A percentile compares a stretch with the other conserved stretches of the same genome.
Conservation (phyloP, 2,888 invertebrate genomes). For the Cryptocheilus praepositus region DNA sequence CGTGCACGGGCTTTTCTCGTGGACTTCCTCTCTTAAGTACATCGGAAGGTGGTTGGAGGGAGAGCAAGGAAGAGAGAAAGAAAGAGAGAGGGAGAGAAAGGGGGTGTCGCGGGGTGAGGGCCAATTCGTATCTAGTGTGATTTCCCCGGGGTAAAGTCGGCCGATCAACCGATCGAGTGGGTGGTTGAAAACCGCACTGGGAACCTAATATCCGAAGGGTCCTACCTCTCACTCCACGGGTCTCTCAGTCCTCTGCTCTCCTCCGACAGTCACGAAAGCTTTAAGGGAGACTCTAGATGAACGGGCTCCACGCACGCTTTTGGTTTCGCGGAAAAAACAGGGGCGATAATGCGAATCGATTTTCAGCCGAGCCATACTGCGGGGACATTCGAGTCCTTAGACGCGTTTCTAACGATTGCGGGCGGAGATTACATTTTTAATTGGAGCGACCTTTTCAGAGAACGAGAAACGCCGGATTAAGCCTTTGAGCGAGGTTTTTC, state of each 20-base stretch:
- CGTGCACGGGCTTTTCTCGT: constrained; percentile 26
- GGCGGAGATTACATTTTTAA: too few species aligned
- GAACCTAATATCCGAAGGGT: constrained; percentile 71
- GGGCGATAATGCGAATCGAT: too few species aligned
- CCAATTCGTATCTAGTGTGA: constrained; percentile 71
- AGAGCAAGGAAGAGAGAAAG: constrained; percentile 28
- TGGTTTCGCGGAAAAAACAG: too few species aligned
- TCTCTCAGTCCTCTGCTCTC: constrained; percentile 20
- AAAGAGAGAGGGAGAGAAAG: constrained; percentile 34
- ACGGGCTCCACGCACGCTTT: constrained; percentile 2
- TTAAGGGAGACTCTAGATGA: constrained; percentile 5
- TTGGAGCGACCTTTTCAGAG: too few species aligned
- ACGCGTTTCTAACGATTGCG: too few species aligned
- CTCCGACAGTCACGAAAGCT: constrained; percentile 16
- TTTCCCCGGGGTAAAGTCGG: constrained; percentile 72
- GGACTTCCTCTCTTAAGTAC: constrained; percentile 48
- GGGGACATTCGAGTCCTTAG: too few species aligned
- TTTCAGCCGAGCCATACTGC: too few species aligned
- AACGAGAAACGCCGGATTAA: too few species aligned
- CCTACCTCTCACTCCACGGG: constrained; percentile 46
- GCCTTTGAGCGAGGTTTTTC: too few species aligned
- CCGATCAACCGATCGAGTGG: constrained; percentile 73
- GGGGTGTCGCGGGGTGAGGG: constrained; percentile 46
- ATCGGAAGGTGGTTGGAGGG: constrained; percentile 34
- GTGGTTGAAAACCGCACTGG: constrained; percentile 73